phyloP scores from a whole-genome alignment of 2,888 invertebrate species.

The Lymantria dispar region DNA sequence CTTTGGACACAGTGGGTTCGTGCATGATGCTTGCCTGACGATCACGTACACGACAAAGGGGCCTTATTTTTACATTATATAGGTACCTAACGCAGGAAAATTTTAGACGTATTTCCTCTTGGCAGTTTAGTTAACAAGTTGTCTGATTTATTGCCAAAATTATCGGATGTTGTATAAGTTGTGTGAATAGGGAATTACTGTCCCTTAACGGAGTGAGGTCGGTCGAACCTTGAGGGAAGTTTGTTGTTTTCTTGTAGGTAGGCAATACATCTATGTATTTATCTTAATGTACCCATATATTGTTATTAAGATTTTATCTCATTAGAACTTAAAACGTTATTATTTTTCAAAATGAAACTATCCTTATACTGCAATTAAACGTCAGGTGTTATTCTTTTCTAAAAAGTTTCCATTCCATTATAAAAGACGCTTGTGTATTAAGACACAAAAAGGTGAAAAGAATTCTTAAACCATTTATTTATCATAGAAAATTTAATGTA shows the following conservation, averaged over 20 bases:
- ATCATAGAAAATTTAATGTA: too few species aligned
- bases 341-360: too few species aligned
- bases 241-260: conserved; percentile 15
- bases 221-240: conserved; percentile 9
- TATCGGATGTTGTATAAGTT: conserved; percentile 28
- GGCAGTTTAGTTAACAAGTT: conserved; percentile 36
- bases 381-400: too few species aligned
- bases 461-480: too few species aligned
- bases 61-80: conserved; percentile 55
- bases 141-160: conserved; percentile 43
- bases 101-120: conserved; percentile 42
- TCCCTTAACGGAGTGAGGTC: conserved; percentile 14
- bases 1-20: conserved; percentile 53
- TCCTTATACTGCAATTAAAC: too few species aligned
- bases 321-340: too few species aligned
- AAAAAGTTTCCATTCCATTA: too few species aligned
- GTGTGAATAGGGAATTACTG: conserved; percentile 27
- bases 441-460: too few species aligned
- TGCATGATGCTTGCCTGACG: conserved; percentile 54
- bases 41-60: conserved; percentile 48
- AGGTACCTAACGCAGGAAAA: conserved; percentile 26
- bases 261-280: neutral
- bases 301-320: too few species aligned
- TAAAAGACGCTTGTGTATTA: too few species aligned
- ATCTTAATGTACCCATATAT: too few species aligned